Evolutionary conservation across 2,797 vertebrate species (phyloP), one percentile per base, ranked within the genome.

Genomic region (Sebastes aleutianus): DNA sequence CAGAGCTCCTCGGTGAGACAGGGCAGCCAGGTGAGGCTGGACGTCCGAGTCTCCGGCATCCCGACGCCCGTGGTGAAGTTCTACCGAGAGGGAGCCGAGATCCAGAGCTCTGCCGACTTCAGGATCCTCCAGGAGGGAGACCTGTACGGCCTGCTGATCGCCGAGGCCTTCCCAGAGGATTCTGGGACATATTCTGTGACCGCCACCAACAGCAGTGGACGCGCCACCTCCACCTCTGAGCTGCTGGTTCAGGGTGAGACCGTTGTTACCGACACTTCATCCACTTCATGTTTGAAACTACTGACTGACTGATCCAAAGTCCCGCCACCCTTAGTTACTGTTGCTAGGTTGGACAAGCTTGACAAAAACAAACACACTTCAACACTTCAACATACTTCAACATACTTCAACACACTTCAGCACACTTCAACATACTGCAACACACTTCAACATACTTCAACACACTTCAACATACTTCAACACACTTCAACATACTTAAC

Each of bases 21-120:
- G 91, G 97, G 98, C 96, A 99, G 97, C 96, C 96, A 97, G 97
- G 97, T 99, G 83, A 95, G 96, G 91, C 96, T 99, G 95, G 97
- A 98, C 58, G 97, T 99, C 79, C 95, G 93, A 87, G 97, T 99
- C 80, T 96, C 97, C 80, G 99, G 99, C 93, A 99, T 99, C 97
- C 99, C 99, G 93, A 96, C 97, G 95, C 98, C 99, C 95, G 96
- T 96, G 93, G 97, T 99, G 88, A 99, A 98, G 96, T 99, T 99
- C 95, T 98, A 97, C 93, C 96, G 98, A 93, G 99, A 99, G 39
- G 98, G 99, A 96, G 98, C 97, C 11, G 99, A 99, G 97, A 99
- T 99, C 89, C 98, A 98, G 95, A 99, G 97, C 96, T 99, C 99
- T 58, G 93, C 96, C 54, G 98, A 99, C 97, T 99, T 99, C 89